Percentiles rank a stretch among this genome's conserved stretches.
Conservation (phyloP, 2,888 invertebrate species). For the Clivina fossor region DNA sequence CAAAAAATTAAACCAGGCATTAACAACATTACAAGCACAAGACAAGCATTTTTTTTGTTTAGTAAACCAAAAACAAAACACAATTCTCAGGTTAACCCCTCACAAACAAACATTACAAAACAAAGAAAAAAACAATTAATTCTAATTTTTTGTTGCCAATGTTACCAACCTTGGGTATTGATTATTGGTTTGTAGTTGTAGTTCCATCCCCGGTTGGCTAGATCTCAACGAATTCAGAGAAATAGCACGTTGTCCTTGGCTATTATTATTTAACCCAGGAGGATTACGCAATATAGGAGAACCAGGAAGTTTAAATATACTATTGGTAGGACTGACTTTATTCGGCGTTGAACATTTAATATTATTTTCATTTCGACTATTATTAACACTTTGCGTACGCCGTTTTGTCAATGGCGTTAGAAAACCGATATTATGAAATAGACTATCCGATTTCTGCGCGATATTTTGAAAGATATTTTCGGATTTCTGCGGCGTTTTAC, state of each 20-base stretch:
- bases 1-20: slow-evolving; percentile 13
- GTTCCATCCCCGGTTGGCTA: slow-evolving; percentile 38
- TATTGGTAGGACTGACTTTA: slow-evolving; percentile 39
- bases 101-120: slow-evolving; percentile 33
- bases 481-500: slow-evolving; percentile 30
- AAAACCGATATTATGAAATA: slow-evolving; percentile 61
- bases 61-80: slow-evolving; percentile 31
- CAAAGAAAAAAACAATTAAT: slow-evolving; percentile 26
- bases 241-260: slow-evolving; percentile 46
- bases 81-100: slow-evolving; percentile 43
- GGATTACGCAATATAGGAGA: slow-evolving; percentile 43
- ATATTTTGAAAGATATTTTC: slow-evolving; percentile 43
- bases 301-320: slow-evolving; percentile 44
- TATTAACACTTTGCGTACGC: slow-evolving; percentile 36
- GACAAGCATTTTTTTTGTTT: slow-evolving; percentile 13
- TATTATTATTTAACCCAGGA: slow-evolving; percentile 43
- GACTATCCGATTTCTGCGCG: slow-evolving; percentile 49
- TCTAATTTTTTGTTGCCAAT: neutral
- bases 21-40: slow-evolving; percentile 34
- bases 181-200: slow-evolving; percentile 35
- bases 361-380: slow-evolving; percentile 22
- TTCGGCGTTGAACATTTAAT: slow-evolving; percentile 44
- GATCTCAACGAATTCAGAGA: slow-evolving; percentile 48
- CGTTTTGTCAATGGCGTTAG: slow-evolving; percentile 62
- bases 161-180: slow-evolving; percentile 46